These are phyloP conservation scores for Cettia cetti DNA, from an alignment of 2,113 vertebrate species.

Conservation along the genomic window DNA sequence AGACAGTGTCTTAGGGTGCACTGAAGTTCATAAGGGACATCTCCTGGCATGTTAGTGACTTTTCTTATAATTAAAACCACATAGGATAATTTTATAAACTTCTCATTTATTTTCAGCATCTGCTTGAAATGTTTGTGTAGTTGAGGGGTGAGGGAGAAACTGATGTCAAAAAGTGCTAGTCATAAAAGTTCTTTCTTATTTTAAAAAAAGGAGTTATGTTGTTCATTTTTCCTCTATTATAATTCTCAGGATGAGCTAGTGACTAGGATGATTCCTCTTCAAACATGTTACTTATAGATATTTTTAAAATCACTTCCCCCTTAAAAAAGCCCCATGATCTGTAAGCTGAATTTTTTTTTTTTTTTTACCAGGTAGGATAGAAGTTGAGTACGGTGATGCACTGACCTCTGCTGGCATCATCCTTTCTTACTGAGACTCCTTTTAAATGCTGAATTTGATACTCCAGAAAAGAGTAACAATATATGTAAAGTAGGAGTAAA, in stretches of 20 bases:
- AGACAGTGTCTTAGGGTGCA: not conserved
- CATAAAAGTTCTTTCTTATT: not conserved
- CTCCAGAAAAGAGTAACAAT: too few relatives aligned
- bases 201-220: not conserved
- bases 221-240: not conserved
- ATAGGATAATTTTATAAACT: not conserved
- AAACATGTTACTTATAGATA: not conserved
- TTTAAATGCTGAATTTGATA: not conserved
- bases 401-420: slow-evolving; percentile 26
- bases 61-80: not conserved
- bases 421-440: not conserved
- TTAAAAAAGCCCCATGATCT: not conserved
- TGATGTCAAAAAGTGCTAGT: not conserved
- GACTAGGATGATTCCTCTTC: not conserved
- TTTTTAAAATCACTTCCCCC: not conserved
- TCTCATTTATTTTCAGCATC: not conserved
- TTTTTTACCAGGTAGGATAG: not conserved
- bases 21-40: not conserved
- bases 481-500: too few relatives aligned
- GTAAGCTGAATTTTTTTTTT: not conserved
- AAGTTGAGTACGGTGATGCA: not conserved
- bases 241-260: not conserved
- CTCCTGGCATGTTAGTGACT: not conserved
- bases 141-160: not conserved
- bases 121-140: not conserved